Conservation (phyloP, 1,140 invertebrate genomes). For the Varroa destructor region DNA sequence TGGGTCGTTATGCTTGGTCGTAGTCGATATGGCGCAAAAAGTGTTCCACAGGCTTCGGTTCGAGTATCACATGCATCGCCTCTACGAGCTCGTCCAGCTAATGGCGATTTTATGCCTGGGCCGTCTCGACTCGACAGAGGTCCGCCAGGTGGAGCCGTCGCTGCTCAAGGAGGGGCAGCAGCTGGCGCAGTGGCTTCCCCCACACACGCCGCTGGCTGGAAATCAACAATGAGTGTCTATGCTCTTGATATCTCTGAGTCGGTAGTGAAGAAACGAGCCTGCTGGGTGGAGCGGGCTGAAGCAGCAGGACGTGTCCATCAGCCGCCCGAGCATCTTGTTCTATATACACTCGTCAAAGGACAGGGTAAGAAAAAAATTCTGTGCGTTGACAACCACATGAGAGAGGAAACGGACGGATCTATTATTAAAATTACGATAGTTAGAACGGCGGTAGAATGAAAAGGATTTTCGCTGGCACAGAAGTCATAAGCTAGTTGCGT, state of each 20-base stretch:
- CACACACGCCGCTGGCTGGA: background rate
- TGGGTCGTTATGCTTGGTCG: constrained; percentile 7
- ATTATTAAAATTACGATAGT: background rate
- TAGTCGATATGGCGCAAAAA: background rate
- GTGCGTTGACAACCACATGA: background rate
- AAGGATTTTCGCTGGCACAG: background rate
- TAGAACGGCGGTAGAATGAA: background rate
- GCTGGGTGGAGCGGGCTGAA: constrained; percentile 8
- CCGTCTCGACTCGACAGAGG: too few species aligned
- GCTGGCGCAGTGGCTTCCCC: too few species aligned
- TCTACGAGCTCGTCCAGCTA: too few species aligned
- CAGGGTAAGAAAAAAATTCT: background rate
- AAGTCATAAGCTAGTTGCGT: background rate
- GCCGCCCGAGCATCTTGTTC: constrained; percentile 23
- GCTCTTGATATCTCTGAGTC: constrained; percentile 12
- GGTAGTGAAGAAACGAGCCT: constrained; percentile 3
- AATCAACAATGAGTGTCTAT: constrained; percentile 21
- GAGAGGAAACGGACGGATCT: background rate
- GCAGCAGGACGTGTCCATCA: background rate
- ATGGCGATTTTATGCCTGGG: too few species aligned
- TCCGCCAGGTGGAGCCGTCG: too few species aligned
- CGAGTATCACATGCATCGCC: too few species aligned
- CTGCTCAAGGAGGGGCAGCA: too few species aligned
- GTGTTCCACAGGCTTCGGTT: too few species aligned
- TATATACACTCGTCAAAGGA: constrained; percentile 27